Evolutionary conservation across 2,797 vertebrate species (phyloP).

Genomic region (Acipenser ruthenus): DNA sequence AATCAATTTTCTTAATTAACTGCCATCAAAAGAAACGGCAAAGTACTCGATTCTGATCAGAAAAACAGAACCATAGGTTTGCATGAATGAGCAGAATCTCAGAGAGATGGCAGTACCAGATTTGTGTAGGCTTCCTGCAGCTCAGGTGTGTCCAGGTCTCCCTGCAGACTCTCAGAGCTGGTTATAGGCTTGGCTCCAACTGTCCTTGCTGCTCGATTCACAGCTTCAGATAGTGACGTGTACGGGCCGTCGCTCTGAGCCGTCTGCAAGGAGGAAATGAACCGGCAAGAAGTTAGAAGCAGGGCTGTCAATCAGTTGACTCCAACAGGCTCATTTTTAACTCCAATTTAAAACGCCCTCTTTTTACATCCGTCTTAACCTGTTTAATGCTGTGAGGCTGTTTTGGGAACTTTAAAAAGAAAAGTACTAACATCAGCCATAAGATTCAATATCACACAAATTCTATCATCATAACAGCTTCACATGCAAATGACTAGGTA

Average conservation of each 20-base stretch:
- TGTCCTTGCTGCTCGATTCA: conserved; percentile 73
- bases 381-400: too few species aligned
- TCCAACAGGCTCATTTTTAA: too few species aligned
- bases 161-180: conserved; percentile 65
- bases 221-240: conserved; percentile 79
- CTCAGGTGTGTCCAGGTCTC: conserved; percentile 71
- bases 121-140: conserved; percentile 77
- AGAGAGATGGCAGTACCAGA: conserved; percentile 44
- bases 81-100: background rate
- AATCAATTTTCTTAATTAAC: background rate
- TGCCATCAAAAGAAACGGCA: background rate
- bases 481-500: conserved; percentile 36
- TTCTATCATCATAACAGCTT: too few species aligned
- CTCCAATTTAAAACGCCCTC: too few species aligned
- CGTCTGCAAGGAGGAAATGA: conserved; percentile 52
- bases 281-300: background rate
- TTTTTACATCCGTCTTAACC: too few species aligned
- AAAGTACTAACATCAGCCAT: background rate
- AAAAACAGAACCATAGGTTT: background rate
- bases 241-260: conserved; percentile 74
- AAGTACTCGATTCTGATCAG: background rate
- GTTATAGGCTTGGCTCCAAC: conserved; percentile 73
- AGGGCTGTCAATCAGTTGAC: background rate
- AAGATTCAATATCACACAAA: background rate
- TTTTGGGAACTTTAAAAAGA: background rate